Evolutionary conservation across 2,888 invertebrate species (phyloP), one percentile per base, ranked within the genome.

Genomic region (Sclerodermus sp.): DNA sequence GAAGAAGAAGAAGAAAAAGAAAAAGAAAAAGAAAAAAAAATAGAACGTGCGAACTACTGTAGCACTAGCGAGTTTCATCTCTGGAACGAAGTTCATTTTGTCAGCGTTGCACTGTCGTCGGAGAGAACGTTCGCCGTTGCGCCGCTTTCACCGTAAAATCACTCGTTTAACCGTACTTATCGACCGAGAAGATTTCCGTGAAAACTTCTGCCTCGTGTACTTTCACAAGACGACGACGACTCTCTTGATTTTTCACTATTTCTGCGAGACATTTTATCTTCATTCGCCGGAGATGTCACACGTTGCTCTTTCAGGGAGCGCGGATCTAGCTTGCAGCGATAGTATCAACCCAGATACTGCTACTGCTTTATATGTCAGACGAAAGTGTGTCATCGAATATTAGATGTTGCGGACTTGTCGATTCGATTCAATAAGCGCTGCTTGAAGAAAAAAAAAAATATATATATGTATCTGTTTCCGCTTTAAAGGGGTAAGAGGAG

Each of bases 111-210:
- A 8, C 12, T 32, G 29, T 31, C 30, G 38, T 30, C 42, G 31
- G 10, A 34, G 34, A 32, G 53, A 48, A 48, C 47, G 42, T 48
- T 48, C 46, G 34, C 34, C 50, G 32, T 17, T 39, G 53, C 31
- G 57, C 52, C 57, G 59, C 61, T 62, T 62, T 61, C 62, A 57
- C 61, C 59, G 45, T 47, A 43, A 52, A 50, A 58, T 61, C 59
- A 52, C 50, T 54, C 56, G 55, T 58, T 52, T 53, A 31, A 50
- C 29, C 59, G 50, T 52, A 47, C 36, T 54, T 49, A 59, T 61
- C 61, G 59, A 53, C 54, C 59, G 46, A 57, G 58, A 56, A 32
- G 42, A 42, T 42, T 42, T 42, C 16, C 31, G n/a, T 30, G 29
- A 13, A 15, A 30, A 31, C 42, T 23, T 31, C 30, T 30, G 10